phyloP scores from a whole-genome alignment of 2,113 vertebrate genomes.

The Microcebus griseorufus region DNA sequence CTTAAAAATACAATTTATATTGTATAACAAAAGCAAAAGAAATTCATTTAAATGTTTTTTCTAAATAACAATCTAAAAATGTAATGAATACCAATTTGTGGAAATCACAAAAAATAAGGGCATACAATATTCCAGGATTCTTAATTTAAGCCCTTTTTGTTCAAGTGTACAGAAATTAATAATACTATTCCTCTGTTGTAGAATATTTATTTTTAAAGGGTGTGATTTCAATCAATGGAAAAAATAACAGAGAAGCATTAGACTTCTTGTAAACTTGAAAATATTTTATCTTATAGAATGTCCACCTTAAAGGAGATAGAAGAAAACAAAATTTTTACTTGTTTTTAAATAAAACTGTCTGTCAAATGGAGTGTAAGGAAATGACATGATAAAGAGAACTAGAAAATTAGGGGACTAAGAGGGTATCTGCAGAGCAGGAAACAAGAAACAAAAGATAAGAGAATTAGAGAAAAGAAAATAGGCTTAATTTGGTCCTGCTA shows the following conservation, averaged over 20 bases:
- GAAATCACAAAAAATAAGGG: background rate
- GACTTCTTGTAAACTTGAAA: background rate
- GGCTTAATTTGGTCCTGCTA: background rate
- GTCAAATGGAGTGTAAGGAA: background rate
- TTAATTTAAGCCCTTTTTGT: background rate
- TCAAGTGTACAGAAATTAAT: background rate
- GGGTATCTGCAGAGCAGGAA: background rate
- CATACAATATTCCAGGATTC: background rate
- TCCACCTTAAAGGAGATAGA: background rate
- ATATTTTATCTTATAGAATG: background rate
- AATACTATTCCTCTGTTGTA: background rate
- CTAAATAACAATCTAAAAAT: constrained; percentile 57
- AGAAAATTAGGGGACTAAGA: background rate
- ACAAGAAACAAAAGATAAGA: background rate
- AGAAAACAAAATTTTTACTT: background rate
- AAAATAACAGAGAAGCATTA: background rate
- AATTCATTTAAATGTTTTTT: constrained; percentile 1
- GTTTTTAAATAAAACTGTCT: background rate
- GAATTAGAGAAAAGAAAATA: background rate
- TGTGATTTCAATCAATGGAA: background rate
- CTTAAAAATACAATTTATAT: background rate
- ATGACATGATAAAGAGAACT: background rate
- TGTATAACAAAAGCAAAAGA: constrained; percentile 21
- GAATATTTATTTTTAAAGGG: background rate
- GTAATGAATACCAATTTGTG: background rate